Percentiles rank a stretch among this genome's conserved stretches.
phyloP scores from a whole-genome alignment of 2,888 invertebrate genomes.

The Macrosoma leucophasiata region DNA sequence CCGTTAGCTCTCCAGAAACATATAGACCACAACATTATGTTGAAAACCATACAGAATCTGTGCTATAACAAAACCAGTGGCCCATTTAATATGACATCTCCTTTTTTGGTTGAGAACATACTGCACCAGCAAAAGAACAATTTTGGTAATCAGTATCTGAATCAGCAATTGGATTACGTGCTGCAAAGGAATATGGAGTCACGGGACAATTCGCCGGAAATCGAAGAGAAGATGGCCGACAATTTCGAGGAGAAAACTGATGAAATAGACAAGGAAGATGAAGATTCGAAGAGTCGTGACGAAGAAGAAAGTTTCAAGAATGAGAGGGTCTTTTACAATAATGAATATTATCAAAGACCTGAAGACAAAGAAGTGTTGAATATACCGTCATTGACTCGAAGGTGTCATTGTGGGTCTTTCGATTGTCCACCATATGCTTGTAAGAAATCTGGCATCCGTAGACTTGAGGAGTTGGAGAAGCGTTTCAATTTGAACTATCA shows the following conservation, averaged over 20 bases:
- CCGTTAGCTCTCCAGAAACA: conserved; percentile 53
- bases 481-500: conserved; percentile 59
- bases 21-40: conserved; percentile 64
- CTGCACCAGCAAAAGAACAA: conserved; percentile 74
- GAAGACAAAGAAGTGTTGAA: conserved; percentile 63
- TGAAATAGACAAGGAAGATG: conserved; percentile 46
- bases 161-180: conserved; percentile 68
- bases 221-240: conserved; percentile 42
- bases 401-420: conserved; percentile 74
- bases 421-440: conserved; percentile 73
- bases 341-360: conserved; percentile 45
- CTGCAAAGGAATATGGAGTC: conserved; percentile 50
- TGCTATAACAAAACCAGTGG: conserved; percentile 55
- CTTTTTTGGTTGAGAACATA: conserved; percentile 78
- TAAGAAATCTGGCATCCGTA: conserved; percentile 59
- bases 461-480: conserved; percentile 63
- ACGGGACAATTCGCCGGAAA: conserved; percentile 56
- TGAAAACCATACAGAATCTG: conserved; percentile 65
- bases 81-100: conserved; percentile 74
- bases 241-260: conserved; percentile 35
- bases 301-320: conserved; percentile 53
- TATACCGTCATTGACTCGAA: conserved; percentile 50
- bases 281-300: conserved; percentile 54
- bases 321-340: conserved; percentile 46
- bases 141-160: conserved; percentile 71